phyloP scores from a whole-genome alignment of 35 echinoderm and acorn worm species.

The Apostichopus californicus region DNA sequence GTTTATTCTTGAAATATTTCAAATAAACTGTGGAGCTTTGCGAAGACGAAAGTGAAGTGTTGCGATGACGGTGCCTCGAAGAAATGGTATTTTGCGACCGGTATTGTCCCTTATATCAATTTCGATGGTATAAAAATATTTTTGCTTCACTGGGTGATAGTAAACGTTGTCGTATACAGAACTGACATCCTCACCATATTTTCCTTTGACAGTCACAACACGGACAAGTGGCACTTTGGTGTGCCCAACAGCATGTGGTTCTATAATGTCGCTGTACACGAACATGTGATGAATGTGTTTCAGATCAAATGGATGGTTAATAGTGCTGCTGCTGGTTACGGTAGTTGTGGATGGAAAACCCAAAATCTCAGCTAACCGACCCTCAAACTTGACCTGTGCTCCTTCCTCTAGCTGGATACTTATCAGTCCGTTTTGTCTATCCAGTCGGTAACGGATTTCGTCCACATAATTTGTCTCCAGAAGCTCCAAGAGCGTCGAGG shows the following conservation, averaged over 20 bases:
- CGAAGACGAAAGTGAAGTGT: constrained; percentile 46
- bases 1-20: background rate
- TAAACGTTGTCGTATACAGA: constrained; percentile 16
- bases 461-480: background rate
- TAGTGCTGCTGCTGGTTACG: background rate
- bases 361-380: background rate
- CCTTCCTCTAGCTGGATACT: too few relatives aligned
- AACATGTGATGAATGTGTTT: constrained; percentile 23
- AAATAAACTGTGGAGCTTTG: constrained; percentile 58
- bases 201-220: background rate
- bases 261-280: constrained; percentile 45
- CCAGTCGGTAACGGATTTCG: background rate
- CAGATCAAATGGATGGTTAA: constrained; percentile 7
- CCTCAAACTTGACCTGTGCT: background rate
- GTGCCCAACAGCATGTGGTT: constrained; percentile 37
- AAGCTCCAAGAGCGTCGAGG: constrained; percentile 45
- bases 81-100: background rate
- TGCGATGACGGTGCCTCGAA: background rate
- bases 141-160: constrained; percentile 53
- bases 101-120: constrained; percentile 47
- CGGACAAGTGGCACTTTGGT: background rate
- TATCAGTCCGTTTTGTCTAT: background rate
- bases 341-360: background rate
- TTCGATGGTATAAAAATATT: constrained; percentile 56
- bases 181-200: constrained; percentile 21